These are phyloP conservation scores for Microctonus aethiopoides DNA, from an alignment of 2,888 invertebrate genomes.

Conservation along the genomic window DNA sequence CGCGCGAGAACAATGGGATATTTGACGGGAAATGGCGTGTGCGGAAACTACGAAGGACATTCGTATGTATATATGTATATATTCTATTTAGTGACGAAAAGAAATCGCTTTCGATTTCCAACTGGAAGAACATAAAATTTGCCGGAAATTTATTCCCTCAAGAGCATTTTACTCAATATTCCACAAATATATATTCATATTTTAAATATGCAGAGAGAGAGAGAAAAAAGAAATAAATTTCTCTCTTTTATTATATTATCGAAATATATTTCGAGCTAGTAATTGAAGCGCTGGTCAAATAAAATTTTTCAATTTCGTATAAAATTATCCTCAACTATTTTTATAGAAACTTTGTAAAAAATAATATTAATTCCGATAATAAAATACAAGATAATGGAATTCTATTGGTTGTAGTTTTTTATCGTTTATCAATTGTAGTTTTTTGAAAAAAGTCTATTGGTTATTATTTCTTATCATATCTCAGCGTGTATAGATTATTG, in stretches of 20 bases:
- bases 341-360: too few species aligned
- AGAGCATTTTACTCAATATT: neutral
- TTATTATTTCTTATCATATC: too few species aligned
- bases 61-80: neutral
- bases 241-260: neutral
- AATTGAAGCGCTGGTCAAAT: too few species aligned
- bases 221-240: neutral
- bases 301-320: too few species aligned
- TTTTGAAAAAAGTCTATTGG: too few species aligned
- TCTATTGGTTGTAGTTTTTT: too few species aligned
- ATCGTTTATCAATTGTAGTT: too few species aligned
- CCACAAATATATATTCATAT: neutral
- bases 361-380: too few species aligned
- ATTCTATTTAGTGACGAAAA: neutral
- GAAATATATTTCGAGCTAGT: neutral
- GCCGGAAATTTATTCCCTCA: neutral
- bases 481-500: too few species aligned
- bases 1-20: constrained; percentile 30
- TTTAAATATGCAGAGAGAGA: neutral
- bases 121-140: neutral
- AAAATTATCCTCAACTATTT: too few species aligned
- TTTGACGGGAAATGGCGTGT: constrained; percentile 33
- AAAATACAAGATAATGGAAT: too few species aligned
- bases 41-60: constrained; percentile 30
- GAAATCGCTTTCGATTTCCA: constrained; percentile 1